Percentiles rank a stretch among this genome's conserved stretches.
phyloP scores from a whole-genome alignment of 2,113 vertebrate species.

The Anolis carolinensis region DNA sequence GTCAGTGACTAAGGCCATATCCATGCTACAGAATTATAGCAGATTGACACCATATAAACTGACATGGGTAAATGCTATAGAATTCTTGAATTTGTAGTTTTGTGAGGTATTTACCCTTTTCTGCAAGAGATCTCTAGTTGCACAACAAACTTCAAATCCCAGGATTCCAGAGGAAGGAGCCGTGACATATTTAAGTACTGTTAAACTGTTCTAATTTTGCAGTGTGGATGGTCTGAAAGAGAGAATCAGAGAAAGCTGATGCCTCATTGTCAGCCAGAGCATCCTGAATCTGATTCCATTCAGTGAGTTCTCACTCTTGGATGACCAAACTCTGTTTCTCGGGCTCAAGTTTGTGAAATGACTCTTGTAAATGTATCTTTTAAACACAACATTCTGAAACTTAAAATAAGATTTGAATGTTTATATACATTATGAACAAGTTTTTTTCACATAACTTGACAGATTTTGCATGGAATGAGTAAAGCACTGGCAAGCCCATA shows the following conservation, averaged over 20 bases:
- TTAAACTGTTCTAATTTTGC: no score
- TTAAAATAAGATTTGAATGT: background rate
- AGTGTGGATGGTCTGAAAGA: background rate
- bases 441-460: background rate
- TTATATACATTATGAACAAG: background rate
- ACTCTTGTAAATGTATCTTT: background rate
- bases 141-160: no score
- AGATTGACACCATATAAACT: no score
- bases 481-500: background rate
- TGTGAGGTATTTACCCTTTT: no score
- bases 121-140: no score
- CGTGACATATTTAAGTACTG: no score
- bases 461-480: background rate
- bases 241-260: background rate
- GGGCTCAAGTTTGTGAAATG: background rate
- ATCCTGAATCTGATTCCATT: background rate
- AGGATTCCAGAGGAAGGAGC: no score
- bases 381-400: background rate
- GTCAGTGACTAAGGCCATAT: no score
- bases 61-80: no score
- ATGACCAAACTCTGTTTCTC: background rate
- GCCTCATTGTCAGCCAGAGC: background rate
- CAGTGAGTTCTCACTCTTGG: background rate
- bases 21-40: no score
- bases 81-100: no score